Evolutionary conservation across 64 coral and sea anemone species (phyloP), one percentile per base, ranked within the genome.

Genomic region (Acropora yongei): DNA sequence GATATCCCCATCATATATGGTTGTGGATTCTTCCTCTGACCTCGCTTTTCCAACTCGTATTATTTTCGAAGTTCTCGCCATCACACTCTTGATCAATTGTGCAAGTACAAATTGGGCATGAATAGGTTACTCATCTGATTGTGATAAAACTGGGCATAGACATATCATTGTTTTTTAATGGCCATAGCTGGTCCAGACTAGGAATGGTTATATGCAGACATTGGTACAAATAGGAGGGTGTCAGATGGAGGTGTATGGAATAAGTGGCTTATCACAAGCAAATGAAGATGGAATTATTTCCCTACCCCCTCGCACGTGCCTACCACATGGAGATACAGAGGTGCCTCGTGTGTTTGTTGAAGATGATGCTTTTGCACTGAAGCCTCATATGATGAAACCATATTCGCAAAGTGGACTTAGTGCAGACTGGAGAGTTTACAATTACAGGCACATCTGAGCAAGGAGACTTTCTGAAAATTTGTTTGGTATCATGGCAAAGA

Each of bases 401-500:
- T 30, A 30, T 30, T 30, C 30, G 30, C 30, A 30, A 30, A 30
- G 30, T 30, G 30, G 30, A 30, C 30, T 30, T 30, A 30, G 30
- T 30, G 30, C 30, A 30, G 30, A 30, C 30, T 30, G 30, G 30
- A 30, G 30, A 67, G 40, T 84, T 13, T 84, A 84, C 81, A 84
- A 84, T 58, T 84, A 68, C 61, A 66, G 61, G 61, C 61, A 66
- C 61, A 66, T 8, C 61, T 14, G 14, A 66, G 61, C 61, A 66
- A 66, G 61, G 61, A 66, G 61, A 14, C 61, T 66, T 66, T 66
- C 61, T 66, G 61, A 66, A 11, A 66, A 66, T 67, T 41, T 84
- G 68, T 84, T 84, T 84, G 81, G 81, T 67, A 84, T 84, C 13
- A 17, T 84, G 60, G 81, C 81, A 17, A 84, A 41, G 44, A 84